These are phyloP conservation scores for Drosophila limbata DNA, from an alignment of 2,888 invertebrate genomes.

Conservation along the genomic window DNA sequence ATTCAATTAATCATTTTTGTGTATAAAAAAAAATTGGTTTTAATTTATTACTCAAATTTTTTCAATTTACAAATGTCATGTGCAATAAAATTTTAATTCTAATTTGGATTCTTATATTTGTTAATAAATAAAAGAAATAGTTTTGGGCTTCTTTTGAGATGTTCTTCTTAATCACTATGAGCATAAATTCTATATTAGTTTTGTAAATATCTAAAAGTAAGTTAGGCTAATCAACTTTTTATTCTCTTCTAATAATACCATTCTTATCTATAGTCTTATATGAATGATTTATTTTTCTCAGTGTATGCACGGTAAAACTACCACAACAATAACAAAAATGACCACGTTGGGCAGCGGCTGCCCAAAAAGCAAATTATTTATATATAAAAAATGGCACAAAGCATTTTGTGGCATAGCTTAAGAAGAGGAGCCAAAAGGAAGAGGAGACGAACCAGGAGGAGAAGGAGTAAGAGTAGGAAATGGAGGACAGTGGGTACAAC, in stretches of 20 bases:
- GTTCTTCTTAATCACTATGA: too few species aligned
- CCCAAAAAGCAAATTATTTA: constrained; percentile 69
- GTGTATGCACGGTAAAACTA: constrained; percentile 27
- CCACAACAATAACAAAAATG: constrained; percentile 48
- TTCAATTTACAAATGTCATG: not conserved
- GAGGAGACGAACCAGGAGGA: not conserved
- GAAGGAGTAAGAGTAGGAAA: too few species aligned
- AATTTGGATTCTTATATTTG: too few species aligned
- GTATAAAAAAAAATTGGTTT: constrained; percentile 1
- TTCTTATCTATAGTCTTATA: not conserved
- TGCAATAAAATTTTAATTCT: too few species aligned
- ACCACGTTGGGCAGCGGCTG: constrained; percentile 49
- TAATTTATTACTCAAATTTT: constrained; percentile 1
- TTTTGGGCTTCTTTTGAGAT: too few species aligned
- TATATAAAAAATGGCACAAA: constrained; percentile 75
- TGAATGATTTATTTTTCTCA: constrained; percentile 31
- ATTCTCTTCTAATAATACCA: too few species aligned
- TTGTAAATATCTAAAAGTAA: too few species aligned
- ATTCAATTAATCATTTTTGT: constrained; percentile 8
- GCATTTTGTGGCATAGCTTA: constrained; percentile 42
- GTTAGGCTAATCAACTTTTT: too few species aligned
- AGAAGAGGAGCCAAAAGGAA: not conserved
- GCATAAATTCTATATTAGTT: too few species aligned
- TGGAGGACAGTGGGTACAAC: constrained; percentile 29
- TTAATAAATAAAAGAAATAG: too few species aligned